Percentiles rank a stretch among this genome's conserved stretches.
phyloP scores from a whole-genome alignment of 2,888 invertebrate species.

The Elmis aenea region DNA sequence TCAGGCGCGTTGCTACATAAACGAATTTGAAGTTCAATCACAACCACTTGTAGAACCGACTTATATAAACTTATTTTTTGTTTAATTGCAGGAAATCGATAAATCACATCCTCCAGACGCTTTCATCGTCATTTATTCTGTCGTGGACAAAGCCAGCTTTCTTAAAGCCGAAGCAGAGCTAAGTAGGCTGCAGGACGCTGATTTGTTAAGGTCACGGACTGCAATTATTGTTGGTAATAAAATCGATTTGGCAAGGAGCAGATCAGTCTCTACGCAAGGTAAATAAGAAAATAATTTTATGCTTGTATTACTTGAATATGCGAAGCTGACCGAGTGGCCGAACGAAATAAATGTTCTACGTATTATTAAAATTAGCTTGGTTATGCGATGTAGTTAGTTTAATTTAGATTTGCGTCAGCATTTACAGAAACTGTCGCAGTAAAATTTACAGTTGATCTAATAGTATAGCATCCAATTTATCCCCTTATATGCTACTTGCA shows the following conservation, averaged over 20 bases:
- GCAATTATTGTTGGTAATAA: slow-evolving; percentile 89
- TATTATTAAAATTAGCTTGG: no score
- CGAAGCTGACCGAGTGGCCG: no score
- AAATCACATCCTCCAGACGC: slow-evolving; percentile 70
- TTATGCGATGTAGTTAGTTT: no score
- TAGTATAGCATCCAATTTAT: no score
- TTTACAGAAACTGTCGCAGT: no score
- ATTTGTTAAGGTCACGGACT: slow-evolving; percentile 70
- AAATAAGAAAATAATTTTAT: slow-evolving; percentile 25
- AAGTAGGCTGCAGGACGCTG: slow-evolving; percentile 71
- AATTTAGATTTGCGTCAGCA: no score
- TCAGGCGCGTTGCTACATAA: slow-evolving; percentile 1
- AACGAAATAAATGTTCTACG: no score
- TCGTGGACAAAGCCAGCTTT: slow-evolving; percentile 85
- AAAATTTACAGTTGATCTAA: no score
- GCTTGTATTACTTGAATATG: no score
- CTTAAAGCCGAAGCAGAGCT: slow-evolving; percentile 77
- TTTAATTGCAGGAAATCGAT: slow-evolving; percentile 65
- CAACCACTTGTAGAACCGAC: slow-evolving; percentile 9
- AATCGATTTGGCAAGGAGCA: slow-evolving; percentile 85
- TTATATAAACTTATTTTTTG: no score
- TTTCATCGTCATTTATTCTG: slow-evolving; percentile 85
- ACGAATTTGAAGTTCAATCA: slow-evolving; percentile 3
- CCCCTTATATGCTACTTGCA: no score
- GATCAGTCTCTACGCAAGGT: slow-evolving; percentile 89